A percentile compares a stretch with the other conserved stretches of the same genome.
These are phyloP conservation scores for Empidonax traillii DNA, from an alignment of 2,113 vertebrate genomes.

Conservation along the genomic window DNA sequence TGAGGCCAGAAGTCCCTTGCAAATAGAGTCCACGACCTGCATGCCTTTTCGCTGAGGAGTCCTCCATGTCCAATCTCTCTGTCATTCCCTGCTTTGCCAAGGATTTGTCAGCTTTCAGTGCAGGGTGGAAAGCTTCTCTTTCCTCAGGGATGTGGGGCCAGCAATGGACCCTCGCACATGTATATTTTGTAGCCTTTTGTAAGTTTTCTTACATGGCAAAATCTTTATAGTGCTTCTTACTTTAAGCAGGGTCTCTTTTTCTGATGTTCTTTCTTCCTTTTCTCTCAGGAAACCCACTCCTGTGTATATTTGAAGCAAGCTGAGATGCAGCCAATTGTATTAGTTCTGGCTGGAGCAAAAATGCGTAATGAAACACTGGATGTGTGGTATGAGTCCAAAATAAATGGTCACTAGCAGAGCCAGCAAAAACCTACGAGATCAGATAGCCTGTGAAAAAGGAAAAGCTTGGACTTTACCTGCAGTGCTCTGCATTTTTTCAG, in stretches of 20 bases:
- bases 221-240: not conserved
- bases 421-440: not conserved
- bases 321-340: conserved; percentile 48
- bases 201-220: not conserved
- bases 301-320: conserved; percentile 1
- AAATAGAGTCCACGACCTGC: not conserved
- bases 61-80: not conserved
- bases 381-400: conserved; percentile 41
- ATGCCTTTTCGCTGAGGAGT: not conserved
- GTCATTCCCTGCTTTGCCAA: not conserved
- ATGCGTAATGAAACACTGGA: conserved; percentile 20
- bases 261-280: not conserved
- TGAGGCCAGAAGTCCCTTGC: not conserved
- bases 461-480: not conserved
- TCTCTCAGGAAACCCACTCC: conserved; percentile 1
- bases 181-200: not conserved
- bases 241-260: not conserved
- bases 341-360: conserved; percentile 46
- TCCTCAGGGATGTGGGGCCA: not conserved
- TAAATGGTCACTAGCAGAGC: conserved; percentile 46
- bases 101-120: not conserved
- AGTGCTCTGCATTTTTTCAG: not conserved
- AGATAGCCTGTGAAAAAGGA: not conserved
- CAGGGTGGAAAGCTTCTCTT: not conserved
- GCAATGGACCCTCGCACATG: not conserved